phyloP scores from a whole-genome alignment of 1,140 invertebrate species.

The Lucilia sericata region DNA sequence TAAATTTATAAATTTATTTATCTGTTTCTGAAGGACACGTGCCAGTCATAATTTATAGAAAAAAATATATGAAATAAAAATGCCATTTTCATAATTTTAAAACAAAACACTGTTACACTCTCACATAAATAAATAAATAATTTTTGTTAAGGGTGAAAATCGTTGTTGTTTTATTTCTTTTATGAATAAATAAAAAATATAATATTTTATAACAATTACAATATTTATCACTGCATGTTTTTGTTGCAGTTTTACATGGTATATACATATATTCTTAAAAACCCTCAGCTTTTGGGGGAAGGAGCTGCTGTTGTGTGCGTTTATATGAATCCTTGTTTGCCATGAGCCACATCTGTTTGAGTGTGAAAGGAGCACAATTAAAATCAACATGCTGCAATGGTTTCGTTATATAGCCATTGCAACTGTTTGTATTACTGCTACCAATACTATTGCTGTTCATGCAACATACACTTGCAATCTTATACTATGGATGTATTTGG shows the following conservation, averaged over 20 bases:
- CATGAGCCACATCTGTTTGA: background rate
- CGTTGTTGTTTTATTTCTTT: background rate
- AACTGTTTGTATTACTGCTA: background rate
- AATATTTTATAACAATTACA: background rate
- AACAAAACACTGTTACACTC: too few relatives aligned
- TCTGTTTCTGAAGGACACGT: constrained; percentile 19
- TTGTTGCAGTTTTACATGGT: background rate
- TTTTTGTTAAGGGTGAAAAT: background rate
- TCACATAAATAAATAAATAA: background rate
- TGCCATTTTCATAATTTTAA: background rate
- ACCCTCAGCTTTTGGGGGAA: background rate
- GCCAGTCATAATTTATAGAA: constrained; percentile 13
- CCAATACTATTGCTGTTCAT: background rate
- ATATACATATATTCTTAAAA: background rate
- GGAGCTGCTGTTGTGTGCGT: too few relatives aligned
- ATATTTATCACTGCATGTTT: background rate
- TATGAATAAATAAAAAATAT: background rate
- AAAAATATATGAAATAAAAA: background rate
- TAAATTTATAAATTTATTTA: constrained; percentile 16
- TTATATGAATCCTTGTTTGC: background rate
- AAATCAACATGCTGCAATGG: constrained; percentile 23
- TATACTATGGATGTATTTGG: too few relatives aligned
- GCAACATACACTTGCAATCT: too few relatives aligned
- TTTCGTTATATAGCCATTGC: background rate
- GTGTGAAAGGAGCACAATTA: background rate